Conservation (phyloP, 2,888 invertebrate genomes). For the Leucozona laternaria region DNA sequence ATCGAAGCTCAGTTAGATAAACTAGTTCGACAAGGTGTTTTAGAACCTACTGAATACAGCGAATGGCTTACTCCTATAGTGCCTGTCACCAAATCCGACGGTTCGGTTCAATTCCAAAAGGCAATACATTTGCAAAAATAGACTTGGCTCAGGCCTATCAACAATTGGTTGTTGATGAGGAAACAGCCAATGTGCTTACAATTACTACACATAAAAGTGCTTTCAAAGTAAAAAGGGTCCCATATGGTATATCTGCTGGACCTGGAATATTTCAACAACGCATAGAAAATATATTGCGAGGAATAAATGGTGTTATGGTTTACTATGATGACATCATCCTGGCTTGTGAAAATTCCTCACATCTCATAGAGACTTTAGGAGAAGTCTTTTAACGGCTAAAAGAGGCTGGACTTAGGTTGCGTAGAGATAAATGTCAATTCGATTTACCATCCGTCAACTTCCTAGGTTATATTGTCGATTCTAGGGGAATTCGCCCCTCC, state of each 20-base stretch:
- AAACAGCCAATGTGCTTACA: constrained; percentile 7
- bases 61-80: constrained; percentile 48
- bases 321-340: not conserved
- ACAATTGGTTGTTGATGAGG: constrained; percentile 70
- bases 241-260: constrained; percentile 2
- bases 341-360: not conserved
- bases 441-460: not conserved
- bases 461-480: not conserved
- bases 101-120: constrained; percentile 29
- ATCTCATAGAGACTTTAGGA: not conserved
- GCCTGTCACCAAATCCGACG: constrained; percentile 67
- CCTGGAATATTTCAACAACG: not conserved
- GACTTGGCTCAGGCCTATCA: constrained; percentile 78
- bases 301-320: not conserved
- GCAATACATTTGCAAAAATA: not conserved
- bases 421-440: not conserved
- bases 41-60: constrained; percentile 67
- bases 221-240: not conserved
- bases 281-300: not conserved
- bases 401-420: not conserved
- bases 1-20: constrained; percentile 75
- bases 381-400: not conserved
- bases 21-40: constrained; percentile 73
- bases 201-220: constrained; percentile 5
- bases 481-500: not conserved